Evolutionary conservation across 2,113 vertebrate species (phyloP), one percentile per base, ranked within the genome.

Genomic region (Clarias macrocephalus): DNA sequence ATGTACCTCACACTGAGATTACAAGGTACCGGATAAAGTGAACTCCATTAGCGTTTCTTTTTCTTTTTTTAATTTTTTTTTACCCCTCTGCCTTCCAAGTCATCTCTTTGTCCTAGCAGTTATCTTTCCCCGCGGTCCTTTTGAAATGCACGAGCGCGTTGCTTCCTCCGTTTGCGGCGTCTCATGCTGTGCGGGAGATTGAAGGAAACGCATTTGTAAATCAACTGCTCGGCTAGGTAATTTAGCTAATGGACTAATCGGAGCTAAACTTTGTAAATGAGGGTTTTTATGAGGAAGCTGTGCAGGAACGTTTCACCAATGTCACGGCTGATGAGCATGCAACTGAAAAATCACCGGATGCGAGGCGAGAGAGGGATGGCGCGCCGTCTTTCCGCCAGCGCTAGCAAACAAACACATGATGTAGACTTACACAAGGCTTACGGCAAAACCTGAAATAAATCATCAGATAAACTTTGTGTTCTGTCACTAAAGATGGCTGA

Each of bases 181-280:
- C 90, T 88, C 94, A 93, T 84, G 94, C 94, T 96, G 94, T 89
- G 94, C 88, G n/a, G 89, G 93, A 95, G 94, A 95, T 95, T 94
- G 94, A 95, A 94, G 94, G 93, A 88, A 90, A 91, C 72, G 90
- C 92, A 91, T 94, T 92, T 91, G 92, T 89, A 93, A 94, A 93
- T 94, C 94, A 95, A 93, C 93, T 95, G 93, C 93, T 94, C 94
- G 92, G 94, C 93, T 93, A 92, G 92, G 90, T 94, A 95, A 94
- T 94, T 95, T 93, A 90, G 94, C 93, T 95, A 95, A 95, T 95
- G 94, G 93, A 94, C 93, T 94, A 94, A 95, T 94, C 94, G 93
- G 85, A 90, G 92, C 91, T 94, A 93, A 94, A 94, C 93, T 95
- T 94, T 93, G 91, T 91, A 94, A 95, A 95, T 93, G 92, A 93